Conservation (phyloP, 2,888 invertebrate genomes). For the Steinernema scapterisci region DNA sequence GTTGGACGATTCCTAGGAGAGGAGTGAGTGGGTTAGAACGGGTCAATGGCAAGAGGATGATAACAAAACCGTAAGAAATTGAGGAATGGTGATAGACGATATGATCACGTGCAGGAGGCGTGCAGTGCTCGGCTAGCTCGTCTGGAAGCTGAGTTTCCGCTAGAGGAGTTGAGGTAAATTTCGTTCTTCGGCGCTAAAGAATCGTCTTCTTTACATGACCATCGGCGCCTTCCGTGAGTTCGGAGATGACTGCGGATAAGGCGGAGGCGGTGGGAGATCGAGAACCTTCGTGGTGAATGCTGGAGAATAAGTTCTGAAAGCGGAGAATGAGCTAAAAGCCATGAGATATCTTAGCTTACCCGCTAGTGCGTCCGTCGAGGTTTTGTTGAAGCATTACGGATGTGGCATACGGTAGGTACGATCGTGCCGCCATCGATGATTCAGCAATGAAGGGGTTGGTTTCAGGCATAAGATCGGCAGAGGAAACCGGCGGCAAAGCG, state of each 20-base stretch:
- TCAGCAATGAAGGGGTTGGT: neutral
- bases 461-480: neutral
- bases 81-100: conserved; percentile 19
- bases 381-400: conserved; percentile 16
- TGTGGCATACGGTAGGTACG: conserved; percentile 23
- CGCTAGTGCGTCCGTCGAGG: conserved; percentile 16
- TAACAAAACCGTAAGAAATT: conserved; percentile 9
- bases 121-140: conserved; percentile 31
- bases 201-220: conserved; percentile 32
- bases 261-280: conserved; percentile 35
- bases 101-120: neutral
- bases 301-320: conserved; percentile 10
- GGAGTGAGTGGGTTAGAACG: neutral
- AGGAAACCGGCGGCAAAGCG: neutral
- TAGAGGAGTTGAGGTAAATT: conserved; percentile 18
- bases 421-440: neutral
- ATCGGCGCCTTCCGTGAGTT: conserved; percentile 23
- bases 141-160: conserved; percentile 27
- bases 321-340: neutral
- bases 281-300: conserved; percentile 27
- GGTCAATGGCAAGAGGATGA: conserved; percentile 4
- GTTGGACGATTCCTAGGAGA: neutral
- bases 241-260: conserved; percentile 35
- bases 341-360: neutral
- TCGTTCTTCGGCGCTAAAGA: conserved; percentile 28